These are phyloP conservation scores for Acronicta alni DNA, from an alignment of 2,888 invertebrate species.

Conservation along the genomic window DNA sequence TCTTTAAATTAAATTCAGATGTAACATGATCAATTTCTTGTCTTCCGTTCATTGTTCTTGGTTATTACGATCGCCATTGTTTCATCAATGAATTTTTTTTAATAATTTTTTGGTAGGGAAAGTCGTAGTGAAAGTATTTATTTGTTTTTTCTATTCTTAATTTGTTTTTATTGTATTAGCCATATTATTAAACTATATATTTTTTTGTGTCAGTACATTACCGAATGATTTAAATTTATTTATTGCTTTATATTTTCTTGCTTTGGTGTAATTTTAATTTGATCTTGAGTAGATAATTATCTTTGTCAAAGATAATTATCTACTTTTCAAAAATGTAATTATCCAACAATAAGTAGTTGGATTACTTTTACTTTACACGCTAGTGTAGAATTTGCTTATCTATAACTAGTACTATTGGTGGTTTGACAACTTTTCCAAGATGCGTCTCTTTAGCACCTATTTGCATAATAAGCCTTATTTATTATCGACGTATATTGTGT, in stretches of 20 bases:
- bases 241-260: too few relatives aligned
- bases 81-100: constrained; percentile 29
- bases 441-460: constrained; percentile 33
- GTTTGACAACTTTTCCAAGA: constrained; percentile 34
- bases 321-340: constrained; percentile 7
- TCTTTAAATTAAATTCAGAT: constrained; percentile 63
- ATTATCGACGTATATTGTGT: constrained; percentile 35
- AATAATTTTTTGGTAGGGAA: constrained; percentile 38
- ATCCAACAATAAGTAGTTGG: constrained; percentile 9
- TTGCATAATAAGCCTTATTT: constrained; percentile 43
- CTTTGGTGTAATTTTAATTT: too few relatives aligned
- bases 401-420: constrained; percentile 7
- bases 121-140: constrained; percentile 20
- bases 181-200: too few relatives aligned
- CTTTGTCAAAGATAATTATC: not conserved
- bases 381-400: constrained; percentile 16
- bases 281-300: constrained; percentile 8
- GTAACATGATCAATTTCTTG: constrained; percentile 78
- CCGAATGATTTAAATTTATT: too few relatives aligned
- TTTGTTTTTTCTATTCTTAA: constrained; percentile 14
- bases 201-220: too few relatives aligned
- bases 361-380: constrained; percentile 5
- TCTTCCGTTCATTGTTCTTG: constrained; percentile 81
- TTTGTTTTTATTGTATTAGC: not conserved
- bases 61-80: constrained; percentile 39